Evolutionary conservation across 2,888 invertebrate genomes (phyloP).

Genomic region (Epirrita christyi): DNA sequence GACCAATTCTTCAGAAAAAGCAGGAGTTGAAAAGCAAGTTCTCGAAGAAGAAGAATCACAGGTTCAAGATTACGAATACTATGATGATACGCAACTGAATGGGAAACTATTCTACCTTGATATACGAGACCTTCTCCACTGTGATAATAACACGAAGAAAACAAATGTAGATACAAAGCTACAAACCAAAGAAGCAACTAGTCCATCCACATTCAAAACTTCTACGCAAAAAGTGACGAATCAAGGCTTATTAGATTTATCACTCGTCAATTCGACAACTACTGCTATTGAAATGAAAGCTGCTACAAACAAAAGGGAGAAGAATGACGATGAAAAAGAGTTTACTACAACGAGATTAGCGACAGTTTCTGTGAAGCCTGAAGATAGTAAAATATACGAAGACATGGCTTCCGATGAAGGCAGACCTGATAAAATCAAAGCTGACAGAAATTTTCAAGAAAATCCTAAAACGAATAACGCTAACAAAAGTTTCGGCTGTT

Average conservation of each 20-base stretch:
- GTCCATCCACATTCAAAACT: conserved; percentile 27
- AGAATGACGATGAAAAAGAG: conserved; percentile 40
- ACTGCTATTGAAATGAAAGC: conserved; percentile 29
- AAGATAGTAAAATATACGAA: conserved; percentile 56
- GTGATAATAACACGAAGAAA: conserved; percentile 35
- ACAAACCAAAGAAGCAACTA: conserved; percentile 26
- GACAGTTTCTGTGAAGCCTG: conserved; percentile 75
- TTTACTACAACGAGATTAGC: conserved; percentile 69
- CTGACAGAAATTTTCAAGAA: conserved; percentile 62
- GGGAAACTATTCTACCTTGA: conserved; percentile 76
- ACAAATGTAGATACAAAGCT: conserved; percentile 12
- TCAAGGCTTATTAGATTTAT: conserved; percentile 43
- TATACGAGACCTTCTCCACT: conserved; percentile 66
- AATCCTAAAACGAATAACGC: conserved; percentile 46
- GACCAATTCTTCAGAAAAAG: conserved; percentile 56
- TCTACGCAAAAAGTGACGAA: conserved; percentile 31
- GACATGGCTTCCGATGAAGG: conserved; percentile 77
- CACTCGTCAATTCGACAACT: conserved; percentile 33
- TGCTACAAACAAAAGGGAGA: conserved; percentile 30
- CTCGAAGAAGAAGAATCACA: conserved; percentile 52
- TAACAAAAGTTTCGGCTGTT: conserved; percentile 45
- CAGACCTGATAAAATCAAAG: conserved; percentile 66
- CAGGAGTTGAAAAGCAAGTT: conserved; percentile 55
- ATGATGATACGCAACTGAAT: conserved; percentile 71
- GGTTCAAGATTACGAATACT: conserved; percentile 69